Evolutionary conservation across 2,797 vertebrate genomes (phyloP), one percentile per base, ranked within the genome.

Genomic region (Bradypodion ventrale): DNA sequence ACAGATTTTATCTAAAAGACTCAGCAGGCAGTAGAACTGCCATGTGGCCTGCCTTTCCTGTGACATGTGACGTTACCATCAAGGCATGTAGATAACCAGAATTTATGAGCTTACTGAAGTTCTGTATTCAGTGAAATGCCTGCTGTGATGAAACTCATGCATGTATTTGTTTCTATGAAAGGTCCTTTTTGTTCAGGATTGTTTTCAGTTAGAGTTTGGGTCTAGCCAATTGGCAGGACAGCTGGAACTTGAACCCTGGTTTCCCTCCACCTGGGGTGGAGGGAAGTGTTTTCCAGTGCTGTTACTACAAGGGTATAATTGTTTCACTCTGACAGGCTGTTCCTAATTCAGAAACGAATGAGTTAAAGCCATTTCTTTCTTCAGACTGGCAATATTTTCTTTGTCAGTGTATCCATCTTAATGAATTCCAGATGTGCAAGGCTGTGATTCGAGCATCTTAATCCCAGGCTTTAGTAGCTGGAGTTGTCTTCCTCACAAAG

Each of bases 401-500:
- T 87, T 91, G 88, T 89, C 90, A 91, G 52, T 84, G 52, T 83
- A 88, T 91, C 87, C 1, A 0, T 89, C 84, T 83, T 94, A 94
- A 94, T 92, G 78, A 79, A 81, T 89, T 92, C 91, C 92, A 94
- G 94, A 94, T 93, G 94, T 93, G 87, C 35, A 75, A 90, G 89
- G 79, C 85, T 91, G 91, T 87, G 0, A 4, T 70, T 70, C 77
- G 85, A 92, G 89, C 82, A 86, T 88, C 93, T 90, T 92, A 92
- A 92, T 93, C 92, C 90, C 86, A 80, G 85, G 85, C 89, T 91
- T 93, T 10, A 0, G 87, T 86, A 84, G 88, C 85, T 27, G 1
- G 80, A 83, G 60, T 52, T 90, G 89, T 87, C 92, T 90, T 92
- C 90, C 83, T 86, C 80, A 69, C 0, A 87, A 80, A 10, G 0